phyloP scores from a whole-genome alignment of 2,888 invertebrate genomes.

The Euclidia mi region DNA sequence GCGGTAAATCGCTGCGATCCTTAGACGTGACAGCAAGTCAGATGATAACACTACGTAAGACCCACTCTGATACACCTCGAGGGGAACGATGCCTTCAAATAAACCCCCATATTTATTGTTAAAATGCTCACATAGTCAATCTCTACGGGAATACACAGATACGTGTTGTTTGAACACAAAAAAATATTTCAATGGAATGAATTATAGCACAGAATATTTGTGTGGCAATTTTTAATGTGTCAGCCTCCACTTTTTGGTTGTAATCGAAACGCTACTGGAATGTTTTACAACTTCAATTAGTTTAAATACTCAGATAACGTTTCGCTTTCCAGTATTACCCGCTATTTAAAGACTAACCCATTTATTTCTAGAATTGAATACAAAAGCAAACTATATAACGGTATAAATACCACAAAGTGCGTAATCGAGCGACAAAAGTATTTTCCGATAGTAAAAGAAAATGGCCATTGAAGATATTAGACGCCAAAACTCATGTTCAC shows the following conservation, averaged over 20 bases:
- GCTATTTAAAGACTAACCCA: neutral
- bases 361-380: neutral
- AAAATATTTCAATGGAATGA: constrained; percentile 36
- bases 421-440: constrained; percentile 56
- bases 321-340: neutral
- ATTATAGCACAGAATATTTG: constrained; percentile 27
- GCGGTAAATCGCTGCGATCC: constrained; percentile 61
- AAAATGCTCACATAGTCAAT: constrained; percentile 30
- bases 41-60: constrained; percentile 65
- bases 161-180: constrained; percentile 38
- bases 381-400: constrained; percentile 29
- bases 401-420: constrained; percentile 39
- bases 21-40: constrained; percentile 53
- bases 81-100: constrained; percentile 62
- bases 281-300: constrained; percentile 22
- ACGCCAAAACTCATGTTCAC: constrained; percentile 72
- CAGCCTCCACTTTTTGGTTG: constrained; percentile 18
- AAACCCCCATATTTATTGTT: constrained; percentile 48
- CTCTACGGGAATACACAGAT: constrained; percentile 23
- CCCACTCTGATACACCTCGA: constrained; percentile 35
- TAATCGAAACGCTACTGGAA: constrained; percentile 2
- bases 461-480: constrained; percentile 64
- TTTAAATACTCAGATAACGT: neutral
- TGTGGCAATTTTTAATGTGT: constrained; percentile 29
- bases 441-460: constrained; percentile 69